Evolutionary conservation across 2,797 vertebrate genomes (phyloP).

Genomic region (Pangasius sanitwongsei): DNA sequence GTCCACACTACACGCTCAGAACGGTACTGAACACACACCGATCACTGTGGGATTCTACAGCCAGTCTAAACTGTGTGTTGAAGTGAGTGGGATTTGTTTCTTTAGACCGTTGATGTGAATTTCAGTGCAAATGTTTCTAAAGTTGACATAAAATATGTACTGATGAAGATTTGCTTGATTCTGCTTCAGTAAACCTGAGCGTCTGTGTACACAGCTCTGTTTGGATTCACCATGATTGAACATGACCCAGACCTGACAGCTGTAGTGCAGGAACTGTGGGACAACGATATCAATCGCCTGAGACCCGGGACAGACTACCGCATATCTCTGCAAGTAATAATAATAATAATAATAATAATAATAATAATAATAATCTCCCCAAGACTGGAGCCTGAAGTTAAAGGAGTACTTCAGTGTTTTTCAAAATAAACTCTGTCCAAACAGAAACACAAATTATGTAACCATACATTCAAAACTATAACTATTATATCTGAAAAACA

Average conservation of each 20-base stretch:
- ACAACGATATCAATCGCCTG: conserved; percentile 78
- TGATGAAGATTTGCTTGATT: not conserved
- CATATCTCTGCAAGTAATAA: conserved; percentile 78
- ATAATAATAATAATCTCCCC: not conserved
- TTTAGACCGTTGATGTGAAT: not conserved
- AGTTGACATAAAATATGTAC: not conserved
- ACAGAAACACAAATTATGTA: not conserved
- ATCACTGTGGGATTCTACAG: not conserved
- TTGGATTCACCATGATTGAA: conserved; percentile 69
- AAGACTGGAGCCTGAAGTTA: not conserved
- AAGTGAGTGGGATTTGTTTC: conserved; percentile 7
- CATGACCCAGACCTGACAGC: conserved; percentile 75
- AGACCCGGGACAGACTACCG: conserved; percentile 78
- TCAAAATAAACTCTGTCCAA: not conserved
- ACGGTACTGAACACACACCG: not conserved
- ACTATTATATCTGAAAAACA: not conserved
- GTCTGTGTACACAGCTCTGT: not conserved
- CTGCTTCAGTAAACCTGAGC: not conserved
- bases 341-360: not conserved
- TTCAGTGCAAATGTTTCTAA: not conserved
- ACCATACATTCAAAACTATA: not conserved
- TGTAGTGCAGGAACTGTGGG: conserved; percentile 80
- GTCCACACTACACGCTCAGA: not conserved
- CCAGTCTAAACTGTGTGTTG: not conserved
- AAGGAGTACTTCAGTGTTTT: not conserved